Evolutionary conservation across 1,140 invertebrate genomes (phyloP), one percentile per base, ranked within the genome.

Genomic region (Cydia amplana): DNA sequence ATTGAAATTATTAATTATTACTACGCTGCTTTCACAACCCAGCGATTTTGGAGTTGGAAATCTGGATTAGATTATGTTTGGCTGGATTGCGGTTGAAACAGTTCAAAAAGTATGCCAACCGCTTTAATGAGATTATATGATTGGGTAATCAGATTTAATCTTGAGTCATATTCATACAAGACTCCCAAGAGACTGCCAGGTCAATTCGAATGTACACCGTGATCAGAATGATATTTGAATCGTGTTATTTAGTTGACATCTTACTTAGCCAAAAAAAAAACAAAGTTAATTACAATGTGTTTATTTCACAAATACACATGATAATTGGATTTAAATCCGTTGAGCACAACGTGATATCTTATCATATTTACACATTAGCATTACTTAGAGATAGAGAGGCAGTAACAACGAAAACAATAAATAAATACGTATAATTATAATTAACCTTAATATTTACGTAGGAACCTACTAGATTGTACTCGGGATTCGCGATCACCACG

Each of bases 1-100:
- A 25, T n/a, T 10, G 64, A 32, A 32, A 67, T 67, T 67, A 67
- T 36, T 67, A 67, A 67, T 67, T 67, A 67, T 67, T 32, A 36
- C 64, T 36, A 0, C 12, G 9, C 25, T 16, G 28, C 12, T n/a
- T 67, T 67, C 64, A 67, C 25, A 4, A 16, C 3, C 3, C 63
- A 67, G 14, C 64, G 25, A 23, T 60, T 60, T 7, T 23, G 55
- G 51, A 18, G n/a, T 18, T 18, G 18, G n/a, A 55, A 46, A 46
- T 1, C 51, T 20, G 5, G 16, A 18, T 55, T 18, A 18, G n/a
- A 18, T 55, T 18, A n/a, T 55, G 4, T 4, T 55, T 55, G 16
- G n/a, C 4, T 55, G n/a, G 36, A 40, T 40, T 40, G 32, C 3
- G 1, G 32, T 40, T 4, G 43, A 46, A 12, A 16, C 14, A 16